Evolutionary conservation across 2,797 vertebrate genomes (phyloP).

Genomic region (Labeo calbasu): DNA sequence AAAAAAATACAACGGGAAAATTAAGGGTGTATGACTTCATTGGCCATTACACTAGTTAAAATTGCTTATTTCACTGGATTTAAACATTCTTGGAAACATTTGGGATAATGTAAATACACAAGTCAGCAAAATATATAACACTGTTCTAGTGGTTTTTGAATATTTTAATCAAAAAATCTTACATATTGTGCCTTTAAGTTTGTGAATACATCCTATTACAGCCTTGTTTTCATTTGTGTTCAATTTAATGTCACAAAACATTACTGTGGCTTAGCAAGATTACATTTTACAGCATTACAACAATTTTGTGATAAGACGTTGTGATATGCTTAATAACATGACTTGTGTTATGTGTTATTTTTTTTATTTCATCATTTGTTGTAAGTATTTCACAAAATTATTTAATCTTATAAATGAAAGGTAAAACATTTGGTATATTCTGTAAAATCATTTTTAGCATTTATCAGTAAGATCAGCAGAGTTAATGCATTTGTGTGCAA

Average conservation of each 20-base stretch:
- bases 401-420: constrained; percentile 14
- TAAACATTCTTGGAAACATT: too few relatives aligned
- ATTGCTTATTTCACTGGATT: too few relatives aligned
- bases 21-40: too few relatives aligned
- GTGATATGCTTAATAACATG: constrained; percentile 11
- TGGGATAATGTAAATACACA: too few relatives aligned
- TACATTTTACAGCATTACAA: constrained; percentile 8
- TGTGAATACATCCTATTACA: background rate
- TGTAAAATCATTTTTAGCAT: constrained; percentile 1
- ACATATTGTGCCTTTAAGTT: too few relatives aligned
- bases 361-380: constrained; percentile 22
- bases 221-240: background rate
- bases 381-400: constrained; percentile 5
- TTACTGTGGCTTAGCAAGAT: constrained; percentile 9
- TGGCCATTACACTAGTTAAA: too few relatives aligned
- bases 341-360: background rate
- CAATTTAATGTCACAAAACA: background rate
- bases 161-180: too few relatives aligned
- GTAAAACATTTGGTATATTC: constrained; percentile 31
- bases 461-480: constrained; percentile 8
- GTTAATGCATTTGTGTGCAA: constrained; percentile 54
- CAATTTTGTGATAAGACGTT: constrained; percentile 1
- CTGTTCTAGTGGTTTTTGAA: too few relatives aligned
- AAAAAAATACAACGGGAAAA: too few relatives aligned
- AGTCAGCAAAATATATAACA: too few relatives aligned